phyloP scores from a whole-genome alignment of 2,113 vertebrate genomes.

The Paedocypris sp. region DNA sequence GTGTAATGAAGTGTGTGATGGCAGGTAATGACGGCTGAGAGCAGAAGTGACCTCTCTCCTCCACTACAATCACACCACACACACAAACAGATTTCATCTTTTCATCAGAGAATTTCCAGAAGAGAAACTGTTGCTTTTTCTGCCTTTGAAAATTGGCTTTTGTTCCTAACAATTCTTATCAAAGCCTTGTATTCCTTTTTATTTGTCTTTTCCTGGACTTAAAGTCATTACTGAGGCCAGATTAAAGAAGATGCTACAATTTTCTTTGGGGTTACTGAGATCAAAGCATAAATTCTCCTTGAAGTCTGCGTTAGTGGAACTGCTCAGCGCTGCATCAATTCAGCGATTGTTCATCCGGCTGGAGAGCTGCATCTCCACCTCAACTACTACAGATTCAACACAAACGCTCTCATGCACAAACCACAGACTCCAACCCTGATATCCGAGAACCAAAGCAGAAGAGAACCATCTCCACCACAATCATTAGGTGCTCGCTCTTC shows the following conservation, averaged over 20 bases:
- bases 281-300: slow-evolving; percentile 76
- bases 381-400: slow-evolving; percentile 27
- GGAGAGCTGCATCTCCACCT: slow-evolving; percentile 35
- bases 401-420: slow-evolving; percentile 11
- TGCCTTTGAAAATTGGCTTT: slow-evolving; percentile 75
- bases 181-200: slow-evolving; percentile 79
- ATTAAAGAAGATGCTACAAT: slow-evolving; percentile 77
- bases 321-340: slow-evolving; percentile 54
- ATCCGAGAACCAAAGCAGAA: neutral
- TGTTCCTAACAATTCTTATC: slow-evolving; percentile 78
- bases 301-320: slow-evolving; percentile 62
- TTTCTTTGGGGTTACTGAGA: slow-evolving; percentile 69
- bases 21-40: slow-evolving; percentile 54
- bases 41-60: slow-evolving; percentile 65
- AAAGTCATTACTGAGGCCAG: slow-evolving; percentile 73
- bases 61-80: slow-evolving; percentile 62
- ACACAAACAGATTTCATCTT: slow-evolving; percentile 66
- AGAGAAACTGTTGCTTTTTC: slow-evolving; percentile 67
- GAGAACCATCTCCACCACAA: neutral
- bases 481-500: no score
- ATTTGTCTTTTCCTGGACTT: slow-evolving; percentile 77
- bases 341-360: slow-evolving; percentile 54
- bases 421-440: neutral
- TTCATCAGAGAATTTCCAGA: slow-evolving; percentile 64
- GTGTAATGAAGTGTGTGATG: no score